Conservation (phyloP, 1,140 invertebrate species). For the Drosophila hydei region DNA sequence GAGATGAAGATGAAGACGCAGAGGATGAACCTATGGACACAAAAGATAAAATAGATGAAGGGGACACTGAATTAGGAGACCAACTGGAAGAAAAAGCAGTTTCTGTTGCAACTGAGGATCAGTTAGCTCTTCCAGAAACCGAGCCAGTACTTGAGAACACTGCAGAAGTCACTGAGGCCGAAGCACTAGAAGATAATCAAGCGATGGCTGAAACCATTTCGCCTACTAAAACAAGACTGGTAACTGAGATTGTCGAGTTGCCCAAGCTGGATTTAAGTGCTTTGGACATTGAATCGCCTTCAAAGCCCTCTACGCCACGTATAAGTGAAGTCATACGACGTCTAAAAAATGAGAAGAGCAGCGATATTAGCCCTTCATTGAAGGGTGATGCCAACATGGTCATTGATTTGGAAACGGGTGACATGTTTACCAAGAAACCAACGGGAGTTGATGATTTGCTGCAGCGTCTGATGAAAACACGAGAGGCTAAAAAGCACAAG, state of each 20-base stretch:
- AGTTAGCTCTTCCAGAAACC: constrained; percentile 3
- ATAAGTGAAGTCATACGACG: constrained; percentile 54
- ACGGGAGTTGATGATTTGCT: constrained; percentile 85
- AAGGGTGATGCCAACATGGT: constrained; percentile 85
- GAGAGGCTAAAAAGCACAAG: constrained; percentile 76
- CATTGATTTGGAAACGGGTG: constrained; percentile 85
- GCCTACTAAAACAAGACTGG: constrained; percentile 38
- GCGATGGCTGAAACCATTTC: constrained; percentile 5
- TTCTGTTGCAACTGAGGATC: background rate
- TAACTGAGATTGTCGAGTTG: constrained; percentile 73
- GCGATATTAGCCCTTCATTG: constrained; percentile 74
- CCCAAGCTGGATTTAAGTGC: constrained; percentile 71
- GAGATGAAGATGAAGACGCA: constrained; percentile 26
- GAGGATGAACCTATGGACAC: constrained; percentile 18
- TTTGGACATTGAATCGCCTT: constrained; percentile 50
- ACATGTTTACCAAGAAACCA: constrained; percentile 77
- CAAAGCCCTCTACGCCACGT: constrained; percentile 55
- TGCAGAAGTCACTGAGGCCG: background rate
- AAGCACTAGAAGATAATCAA: background rate
- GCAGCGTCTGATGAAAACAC: constrained; percentile 86
- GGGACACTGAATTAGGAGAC: constrained; percentile 8
- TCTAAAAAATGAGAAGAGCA: constrained; percentile 58
- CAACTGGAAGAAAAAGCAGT: background rate
- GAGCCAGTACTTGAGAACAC: background rate
- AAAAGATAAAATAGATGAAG: constrained; percentile 41